These are phyloP conservation scores for Danio tinwini DNA, from an alignment of 2,797 vertebrate species.

Conservation along the genomic window DNA sequence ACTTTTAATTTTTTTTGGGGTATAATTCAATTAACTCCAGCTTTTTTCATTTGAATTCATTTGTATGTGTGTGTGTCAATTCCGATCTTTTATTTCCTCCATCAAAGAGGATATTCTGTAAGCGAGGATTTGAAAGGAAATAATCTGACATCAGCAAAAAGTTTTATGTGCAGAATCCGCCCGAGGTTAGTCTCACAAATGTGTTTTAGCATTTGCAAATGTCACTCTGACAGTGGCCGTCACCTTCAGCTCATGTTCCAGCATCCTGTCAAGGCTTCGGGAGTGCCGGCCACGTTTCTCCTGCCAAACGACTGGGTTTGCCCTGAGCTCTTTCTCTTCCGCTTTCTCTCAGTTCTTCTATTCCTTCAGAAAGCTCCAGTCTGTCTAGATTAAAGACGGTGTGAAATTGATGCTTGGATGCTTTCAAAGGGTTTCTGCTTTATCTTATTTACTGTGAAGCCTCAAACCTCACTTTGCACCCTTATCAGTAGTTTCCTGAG, in stretches of 20 bases:
- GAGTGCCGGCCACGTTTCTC: constrained; percentile 27
- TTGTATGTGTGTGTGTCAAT: not conserved
- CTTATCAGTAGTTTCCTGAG: constrained; percentile 57
- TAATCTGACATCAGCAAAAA: constrained; percentile 41
- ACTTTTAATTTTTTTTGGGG: not conserved
- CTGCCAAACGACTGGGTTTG: constrained; percentile 23
- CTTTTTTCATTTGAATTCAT: constrained; percentile 4
- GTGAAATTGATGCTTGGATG: constrained; percentile 58
- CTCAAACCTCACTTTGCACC: constrained; percentile 52
- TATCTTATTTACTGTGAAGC: constrained; percentile 61
- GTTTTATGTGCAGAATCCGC: not conserved
- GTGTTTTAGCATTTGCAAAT: constrained; percentile 24
- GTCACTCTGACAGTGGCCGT: constrained; percentile 27
- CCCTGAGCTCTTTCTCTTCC: constrained; percentile 40
- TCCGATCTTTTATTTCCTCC: not conserved
- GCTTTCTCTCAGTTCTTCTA: constrained; percentile 45
- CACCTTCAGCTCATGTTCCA: constrained; percentile 24
- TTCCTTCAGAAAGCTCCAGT: constrained; percentile 54
- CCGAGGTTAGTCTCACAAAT: constrained; percentile 5
- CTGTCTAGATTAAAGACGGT: constrained; percentile 58
- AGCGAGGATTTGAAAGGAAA: constrained; percentile 13
- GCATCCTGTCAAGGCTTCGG: constrained; percentile 28
- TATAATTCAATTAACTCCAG: constrained; percentile 27
- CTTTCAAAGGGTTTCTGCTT: constrained; percentile 56
- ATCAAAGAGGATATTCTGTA: constrained; percentile 10